Percentiles rank a stretch among this genome's conserved stretches.
Evolutionary conservation across 2,888 invertebrate genomes (phyloP).

Genomic region (Kryphioiulus occultus): DNA sequence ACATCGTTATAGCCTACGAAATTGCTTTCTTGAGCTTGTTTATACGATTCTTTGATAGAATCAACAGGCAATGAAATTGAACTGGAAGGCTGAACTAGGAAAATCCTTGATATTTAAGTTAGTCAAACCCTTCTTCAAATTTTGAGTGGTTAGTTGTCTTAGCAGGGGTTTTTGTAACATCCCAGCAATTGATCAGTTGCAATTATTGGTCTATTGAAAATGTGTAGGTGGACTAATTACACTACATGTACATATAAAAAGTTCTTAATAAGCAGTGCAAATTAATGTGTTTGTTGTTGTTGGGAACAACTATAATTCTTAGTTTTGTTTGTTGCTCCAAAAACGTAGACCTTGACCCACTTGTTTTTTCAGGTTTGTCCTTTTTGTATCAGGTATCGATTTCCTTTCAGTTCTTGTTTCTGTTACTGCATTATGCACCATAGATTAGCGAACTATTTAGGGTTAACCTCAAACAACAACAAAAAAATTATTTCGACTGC

Average conservation of each 20-base stretch:
- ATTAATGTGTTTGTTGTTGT: not conserved
- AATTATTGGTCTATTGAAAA: not conserved
- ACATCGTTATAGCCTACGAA: constrained; percentile 35
- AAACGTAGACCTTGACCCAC: not conserved
- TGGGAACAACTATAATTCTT: not conserved
- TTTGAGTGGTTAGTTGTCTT: not conserved
- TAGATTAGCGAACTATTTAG: not conserved
- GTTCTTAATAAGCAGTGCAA: not conserved
- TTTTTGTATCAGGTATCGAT: constrained; percentile 6
- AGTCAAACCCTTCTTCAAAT: not conserved
- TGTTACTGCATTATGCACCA: not conserved
- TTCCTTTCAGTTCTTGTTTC: not conserved
- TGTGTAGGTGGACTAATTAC: constrained; percentile 1
- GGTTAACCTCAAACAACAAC: not conserved
- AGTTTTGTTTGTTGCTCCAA: not conserved
- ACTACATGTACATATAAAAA: not conserved
- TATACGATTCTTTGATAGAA: constrained; percentile 13
- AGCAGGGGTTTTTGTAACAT: not conserved
- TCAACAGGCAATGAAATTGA: not conserved
- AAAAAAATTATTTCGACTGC: not conserved
- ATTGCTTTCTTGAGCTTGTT: not conserved
- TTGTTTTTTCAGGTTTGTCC: not conserved
- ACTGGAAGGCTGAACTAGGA: not conserved
- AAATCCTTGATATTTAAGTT: constrained; percentile 17
- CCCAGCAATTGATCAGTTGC: not conserved